These are phyloP conservation scores for Ammospiza caudacuta DNA, from an alignment of 2,113 vertebrate genomes.

Conservation along the genomic window DNA sequence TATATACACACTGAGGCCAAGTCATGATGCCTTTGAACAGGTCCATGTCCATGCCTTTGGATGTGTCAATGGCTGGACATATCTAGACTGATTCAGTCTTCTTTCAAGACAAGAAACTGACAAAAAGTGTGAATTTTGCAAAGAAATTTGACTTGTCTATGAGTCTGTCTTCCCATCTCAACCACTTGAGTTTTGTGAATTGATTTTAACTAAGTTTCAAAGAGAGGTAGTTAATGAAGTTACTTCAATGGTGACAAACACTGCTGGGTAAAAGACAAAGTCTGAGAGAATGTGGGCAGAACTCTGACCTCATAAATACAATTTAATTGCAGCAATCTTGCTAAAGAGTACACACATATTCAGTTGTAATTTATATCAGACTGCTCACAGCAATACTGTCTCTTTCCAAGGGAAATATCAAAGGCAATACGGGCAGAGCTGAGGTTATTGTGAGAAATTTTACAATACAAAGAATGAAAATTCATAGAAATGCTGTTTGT, in stretches of 20 bases:
- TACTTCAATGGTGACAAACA: background rate
- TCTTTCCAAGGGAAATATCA: background rate
- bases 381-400: background rate
- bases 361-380: background rate
- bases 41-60: too few species aligned
- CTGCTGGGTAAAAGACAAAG: background rate
- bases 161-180: background rate
- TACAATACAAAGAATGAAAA: background rate
- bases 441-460: background rate
- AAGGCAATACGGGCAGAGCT: background rate
- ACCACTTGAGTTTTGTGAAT: background rate
- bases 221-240: background rate
- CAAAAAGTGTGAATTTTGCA: background rate
- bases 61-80: background rate
- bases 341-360: background rate
- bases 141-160: background rate
- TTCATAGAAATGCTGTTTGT: background rate
- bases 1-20: background rate
- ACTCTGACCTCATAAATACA: background rate
- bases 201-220: background rate
- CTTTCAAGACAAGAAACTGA: background rate
- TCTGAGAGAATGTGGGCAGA: background rate
- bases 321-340: background rate
- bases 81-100: background rate
- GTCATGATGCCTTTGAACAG: background rate